Conservation (phyloP, 1,140 invertebrate species). For the Drosophila funebris region DNA sequence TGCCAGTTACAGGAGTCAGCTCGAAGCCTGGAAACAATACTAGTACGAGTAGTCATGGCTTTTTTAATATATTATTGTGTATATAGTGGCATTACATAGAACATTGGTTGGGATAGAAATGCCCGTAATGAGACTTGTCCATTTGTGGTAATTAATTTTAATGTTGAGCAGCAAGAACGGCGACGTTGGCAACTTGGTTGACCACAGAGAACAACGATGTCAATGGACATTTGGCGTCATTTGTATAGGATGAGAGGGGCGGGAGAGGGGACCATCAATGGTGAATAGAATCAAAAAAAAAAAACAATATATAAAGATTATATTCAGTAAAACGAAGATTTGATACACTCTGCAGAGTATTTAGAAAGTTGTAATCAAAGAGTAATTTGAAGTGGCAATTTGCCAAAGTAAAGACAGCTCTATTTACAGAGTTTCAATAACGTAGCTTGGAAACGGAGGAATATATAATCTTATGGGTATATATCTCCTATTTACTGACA, state of each 20-base stretch:
- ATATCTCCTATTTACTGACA: too few species aligned
- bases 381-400: too few species aligned
- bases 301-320: too few species aligned
- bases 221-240: slow-evolving; percentile 47
- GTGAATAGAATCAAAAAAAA: slow-evolving; percentile 10
- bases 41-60: slow-evolving; percentile 25
- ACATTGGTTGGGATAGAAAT: slow-evolving; percentile 33
- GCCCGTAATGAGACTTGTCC: slow-evolving; percentile 66
- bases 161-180: slow-evolving; percentile 51
- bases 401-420: too few species aligned
- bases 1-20: slow-evolving; percentile 32
- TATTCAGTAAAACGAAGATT: too few species aligned
- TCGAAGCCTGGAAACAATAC: slow-evolving; percentile 42
- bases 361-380: too few species aligned
- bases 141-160: slow-evolving; percentile 81
- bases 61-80: background rate
- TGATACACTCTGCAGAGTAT: too few species aligned
- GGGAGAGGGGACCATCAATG: slow-evolving; percentile 28
- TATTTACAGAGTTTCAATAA: too few species aligned
- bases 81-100: background rate
- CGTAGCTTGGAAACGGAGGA: too few species aligned
- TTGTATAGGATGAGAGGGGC: slow-evolving; percentile 12
- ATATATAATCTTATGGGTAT: too few species aligned
- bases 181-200: slow-evolving; percentile 49
- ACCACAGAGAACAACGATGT: slow-evolving; percentile 33